Conservation (phyloP, 2,888 invertebrate species). For the Dryococelus australis region DNA sequence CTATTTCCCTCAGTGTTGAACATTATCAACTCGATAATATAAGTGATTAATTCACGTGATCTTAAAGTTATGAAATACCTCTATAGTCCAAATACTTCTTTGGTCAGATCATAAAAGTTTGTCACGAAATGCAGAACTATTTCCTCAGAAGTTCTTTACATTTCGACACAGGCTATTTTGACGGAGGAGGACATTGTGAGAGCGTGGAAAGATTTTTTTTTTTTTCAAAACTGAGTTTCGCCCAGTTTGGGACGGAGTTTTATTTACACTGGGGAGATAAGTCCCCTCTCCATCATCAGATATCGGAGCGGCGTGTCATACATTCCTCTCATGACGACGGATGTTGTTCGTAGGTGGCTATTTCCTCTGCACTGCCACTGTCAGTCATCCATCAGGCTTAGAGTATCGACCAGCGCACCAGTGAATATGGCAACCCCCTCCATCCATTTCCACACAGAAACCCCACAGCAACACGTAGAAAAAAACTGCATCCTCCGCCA, state of each 20-base stretch:
- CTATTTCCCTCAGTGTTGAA: too few species aligned
- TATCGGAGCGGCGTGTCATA: neutral
- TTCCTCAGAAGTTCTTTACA: too few species aligned
- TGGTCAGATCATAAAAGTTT: too few species aligned
- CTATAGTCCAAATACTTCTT: too few species aligned
- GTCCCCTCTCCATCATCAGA: constrained; percentile 4
- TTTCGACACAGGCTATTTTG: too few species aligned
- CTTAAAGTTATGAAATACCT: too few species aligned
- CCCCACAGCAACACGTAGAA: neutral
- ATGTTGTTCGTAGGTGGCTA: constrained; percentile 1
- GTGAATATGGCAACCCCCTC: neutral
- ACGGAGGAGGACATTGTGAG: neutral
- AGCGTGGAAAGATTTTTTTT: neutral
- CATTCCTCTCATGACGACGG: neutral
- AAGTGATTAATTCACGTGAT: too few species aligned
- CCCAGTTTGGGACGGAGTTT: neutral
- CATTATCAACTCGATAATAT: too few species aligned
- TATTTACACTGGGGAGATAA: constrained; percentile 16
- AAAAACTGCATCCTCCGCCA: neutral
- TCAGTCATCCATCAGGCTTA: constrained; percentile 16
- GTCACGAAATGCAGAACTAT: too few species aligned
- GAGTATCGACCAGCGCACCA: neutral
- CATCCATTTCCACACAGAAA: too few species aligned
- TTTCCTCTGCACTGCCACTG: neutral
- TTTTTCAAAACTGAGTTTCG: neutral